These are phyloP conservation scores for Apaloderma vittatum DNA, from an alignment of 2,113 vertebrate genomes.

Conservation along the genomic window DNA sequence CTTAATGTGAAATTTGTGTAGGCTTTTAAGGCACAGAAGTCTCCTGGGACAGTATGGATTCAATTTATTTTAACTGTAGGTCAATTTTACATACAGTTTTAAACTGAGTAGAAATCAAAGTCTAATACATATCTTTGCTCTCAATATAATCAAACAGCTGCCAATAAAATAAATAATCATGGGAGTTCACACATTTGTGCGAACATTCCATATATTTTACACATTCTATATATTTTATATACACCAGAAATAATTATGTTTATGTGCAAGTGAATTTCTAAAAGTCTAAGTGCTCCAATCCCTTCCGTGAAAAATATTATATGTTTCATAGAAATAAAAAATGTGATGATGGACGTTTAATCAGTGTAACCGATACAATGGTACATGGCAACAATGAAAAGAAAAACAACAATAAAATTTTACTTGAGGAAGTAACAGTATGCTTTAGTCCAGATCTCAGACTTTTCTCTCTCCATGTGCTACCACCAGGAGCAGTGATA, in stretches of 20 bases:
- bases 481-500: accelerated
- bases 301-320: neutral
- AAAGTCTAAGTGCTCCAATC: neutral
- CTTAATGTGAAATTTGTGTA: neutral
- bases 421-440: neutral
- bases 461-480: accelerated
- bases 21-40: neutral
- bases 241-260: neutral
- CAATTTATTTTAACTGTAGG: neutral
- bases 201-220: no score
- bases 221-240: neutral
- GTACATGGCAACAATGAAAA: neutral
- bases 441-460: neutral
- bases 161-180: neutral
- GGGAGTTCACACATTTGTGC: neutral
- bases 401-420: neutral
- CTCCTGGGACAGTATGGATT: neutral
- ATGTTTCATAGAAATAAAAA: neutral
- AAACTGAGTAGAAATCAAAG: neutral
- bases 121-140: neutral
- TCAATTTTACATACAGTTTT: neutral
- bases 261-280: neutral
- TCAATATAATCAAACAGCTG: neutral
- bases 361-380: neutral
- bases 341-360: neutral